A percentile compares a stretch with the other conserved stretches of the same genome.
Evolutionary conservation across 1,140 invertebrate genomes (phyloP).

Genomic region (Magallana ariakensis): DNA sequence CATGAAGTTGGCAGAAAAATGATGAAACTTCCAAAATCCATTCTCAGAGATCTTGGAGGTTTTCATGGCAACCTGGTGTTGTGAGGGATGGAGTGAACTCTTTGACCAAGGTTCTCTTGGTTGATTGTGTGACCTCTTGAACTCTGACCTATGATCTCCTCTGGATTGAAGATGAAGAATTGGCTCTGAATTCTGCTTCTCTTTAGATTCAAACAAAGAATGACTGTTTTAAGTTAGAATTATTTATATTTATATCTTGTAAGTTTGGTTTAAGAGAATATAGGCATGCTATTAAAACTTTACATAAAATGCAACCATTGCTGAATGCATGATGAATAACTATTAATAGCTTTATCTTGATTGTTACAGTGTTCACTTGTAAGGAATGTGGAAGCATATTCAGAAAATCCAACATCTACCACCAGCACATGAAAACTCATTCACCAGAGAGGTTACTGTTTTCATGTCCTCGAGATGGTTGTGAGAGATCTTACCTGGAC

Average conservation of each 20-base stretch:
- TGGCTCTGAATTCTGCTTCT: slow-evolving; percentile 47
- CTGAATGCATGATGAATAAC: slow-evolving; percentile 15
- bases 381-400: neutral
- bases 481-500: slow-evolving; percentile 60
- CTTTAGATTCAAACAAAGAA: too few relatives aligned
- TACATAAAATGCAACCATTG: slow-evolving; percentile 12
- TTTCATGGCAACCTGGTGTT: neutral
- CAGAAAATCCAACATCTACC: neutral
- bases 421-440: slow-evolving; percentile 60
- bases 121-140: neutral
- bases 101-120: slow-evolving; percentile 7
- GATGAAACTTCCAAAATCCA: slow-evolving; percentile 17
- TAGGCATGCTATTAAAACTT: too few relatives aligned
- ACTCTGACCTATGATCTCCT: slow-evolving; percentile 14
- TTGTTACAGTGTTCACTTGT: neutral
- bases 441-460: slow-evolving; percentile 49
- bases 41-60: neutral
- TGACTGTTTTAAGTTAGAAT: too few relatives aligned
- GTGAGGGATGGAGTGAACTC: neutral
- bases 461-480: slow-evolving; percentile 60
- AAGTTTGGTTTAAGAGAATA: too few relatives aligned
- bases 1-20: neutral
- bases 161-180: slow-evolving; percentile 44
- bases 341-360: neutral
- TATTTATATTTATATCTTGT: too few relatives aligned